Percentiles rank a stretch among this genome's conserved stretches.
These are phyloP conservation scores for Cyclargus thomasi DNA, from an alignment of 1,140 invertebrate genomes.

Conservation along the genomic window DNA sequence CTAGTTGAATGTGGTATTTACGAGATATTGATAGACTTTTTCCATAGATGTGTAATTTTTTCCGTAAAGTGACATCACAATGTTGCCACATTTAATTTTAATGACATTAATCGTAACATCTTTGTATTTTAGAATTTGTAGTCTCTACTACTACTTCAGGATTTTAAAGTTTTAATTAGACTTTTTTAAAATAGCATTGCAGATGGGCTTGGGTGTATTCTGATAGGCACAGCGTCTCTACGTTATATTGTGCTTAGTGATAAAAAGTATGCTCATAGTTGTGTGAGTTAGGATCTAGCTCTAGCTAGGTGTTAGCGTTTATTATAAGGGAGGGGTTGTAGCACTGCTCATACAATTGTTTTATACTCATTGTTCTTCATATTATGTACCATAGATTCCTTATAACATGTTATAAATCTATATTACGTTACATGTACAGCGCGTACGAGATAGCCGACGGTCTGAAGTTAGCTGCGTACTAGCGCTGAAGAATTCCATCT, in stretches of 20 bases:
- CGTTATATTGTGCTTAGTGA: slow-evolving; percentile 68
- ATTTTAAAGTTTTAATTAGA: slow-evolving; percentile 34
- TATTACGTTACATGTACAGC: slow-evolving; percentile 36
- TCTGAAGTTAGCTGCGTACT: slow-evolving; percentile 18
- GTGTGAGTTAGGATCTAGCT: slow-evolving; percentile 64
- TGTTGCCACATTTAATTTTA: slow-evolving; percentile 13
- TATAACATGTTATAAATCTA: slow-evolving; percentile 35
- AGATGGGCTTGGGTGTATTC: slow-evolving; percentile 55
- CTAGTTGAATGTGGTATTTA: slow-evolving; percentile 7
- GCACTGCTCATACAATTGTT: slow-evolving; percentile 30
- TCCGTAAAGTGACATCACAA: background rate
- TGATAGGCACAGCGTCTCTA: slow-evolving; percentile 45
- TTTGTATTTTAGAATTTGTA: slow-evolving; percentile 18
- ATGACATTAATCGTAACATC: slow-evolving; percentile 9
- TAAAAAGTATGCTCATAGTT: slow-evolving; percentile 66
- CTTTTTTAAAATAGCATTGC: slow-evolving; percentile 21
- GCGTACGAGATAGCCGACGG: slow-evolving; percentile 30
- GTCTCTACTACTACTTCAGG: slow-evolving; percentile 37
- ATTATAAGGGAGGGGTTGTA: slow-evolving; percentile 40
- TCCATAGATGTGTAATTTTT: slow-evolving; percentile 10
- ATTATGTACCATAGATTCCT: slow-evolving; percentile 28
- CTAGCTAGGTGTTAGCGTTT: slow-evolving; percentile 64
- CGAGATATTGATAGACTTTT: background rate
- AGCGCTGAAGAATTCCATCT: background rate
- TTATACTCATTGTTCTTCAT: slow-evolving; percentile 31